These are phyloP conservation scores for Eunapius fragilis DNA, from an alignment of 37 sponge, comb jelly and placozoan species.

Conservation along the genomic window DNA sequence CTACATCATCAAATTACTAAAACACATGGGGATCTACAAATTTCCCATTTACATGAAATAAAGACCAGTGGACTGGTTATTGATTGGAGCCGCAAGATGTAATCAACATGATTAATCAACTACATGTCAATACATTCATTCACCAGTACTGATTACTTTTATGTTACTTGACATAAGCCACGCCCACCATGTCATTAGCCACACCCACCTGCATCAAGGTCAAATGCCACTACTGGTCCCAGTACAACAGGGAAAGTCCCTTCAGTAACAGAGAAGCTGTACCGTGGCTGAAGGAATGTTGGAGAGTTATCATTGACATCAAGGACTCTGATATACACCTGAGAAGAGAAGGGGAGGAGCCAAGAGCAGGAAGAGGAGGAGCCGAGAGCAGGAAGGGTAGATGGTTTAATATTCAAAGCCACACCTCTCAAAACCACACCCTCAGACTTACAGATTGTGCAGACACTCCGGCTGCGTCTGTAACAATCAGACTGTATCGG, in stretches of 20 bases:
- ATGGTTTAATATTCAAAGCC: background rate
- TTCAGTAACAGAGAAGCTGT: conserved; percentile 23
- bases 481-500: conserved; percentile 1
- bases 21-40: no score
- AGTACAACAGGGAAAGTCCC: conserved; percentile 23
- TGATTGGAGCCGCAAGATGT: no score
- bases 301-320: conserved; percentile 68
- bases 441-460: background rate
- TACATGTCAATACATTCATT: no score
- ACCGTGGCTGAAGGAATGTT: conserved; percentile 1
- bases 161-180: no score
- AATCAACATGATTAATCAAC: no score
- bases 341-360: background rate
- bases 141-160: no score
- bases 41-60: no score
- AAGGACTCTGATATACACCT: conserved; percentile 33
- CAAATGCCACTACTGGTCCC: conserved; percentile 28
- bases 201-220: conserved; percentile 29
- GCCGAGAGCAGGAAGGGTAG: no score
- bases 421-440: background rate
- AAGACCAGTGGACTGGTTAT: no score
- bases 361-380: background rate
- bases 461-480: background rate
- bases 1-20: no score
- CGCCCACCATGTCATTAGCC: background rate